Evolutionary conservation across 2,113 vertebrate genomes (phyloP).

Genomic region (Phaethornis superciliosus): DNA sequence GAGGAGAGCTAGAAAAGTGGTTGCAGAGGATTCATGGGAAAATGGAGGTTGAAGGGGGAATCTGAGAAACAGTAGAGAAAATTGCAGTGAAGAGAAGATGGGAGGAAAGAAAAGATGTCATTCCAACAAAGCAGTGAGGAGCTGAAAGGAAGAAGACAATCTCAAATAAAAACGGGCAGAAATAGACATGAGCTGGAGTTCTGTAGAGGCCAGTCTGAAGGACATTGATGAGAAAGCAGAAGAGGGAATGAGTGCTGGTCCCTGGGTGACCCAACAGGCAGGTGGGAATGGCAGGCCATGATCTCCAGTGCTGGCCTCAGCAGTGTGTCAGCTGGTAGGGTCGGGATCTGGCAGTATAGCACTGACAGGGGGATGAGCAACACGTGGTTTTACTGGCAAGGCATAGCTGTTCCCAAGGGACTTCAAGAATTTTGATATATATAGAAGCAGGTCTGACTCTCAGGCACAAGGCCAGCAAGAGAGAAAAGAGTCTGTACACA

Average conservation of each 20-base stretch:
- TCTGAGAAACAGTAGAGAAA: neutral
- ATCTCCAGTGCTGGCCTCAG: neutral
- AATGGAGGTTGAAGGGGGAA: neutral
- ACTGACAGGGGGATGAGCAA: neutral
- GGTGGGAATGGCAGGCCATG: neutral
- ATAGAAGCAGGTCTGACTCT: conserved; percentile 60
- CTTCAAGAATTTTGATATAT: conserved; percentile 43
- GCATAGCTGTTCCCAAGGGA: conserved; percentile 36
- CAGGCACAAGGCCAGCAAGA: conserved; percentile 43
- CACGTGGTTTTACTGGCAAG: conserved; percentile 47
- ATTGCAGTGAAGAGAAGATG: neutral
- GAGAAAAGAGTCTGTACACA: conserved; percentile 12
- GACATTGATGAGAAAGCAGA: neutral
- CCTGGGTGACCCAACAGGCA: neutral
- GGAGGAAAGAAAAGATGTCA: neutral
- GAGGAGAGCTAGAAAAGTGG: neutral
- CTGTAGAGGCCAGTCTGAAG: neutral
- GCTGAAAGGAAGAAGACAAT: neutral
- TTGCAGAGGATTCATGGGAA: neutral
- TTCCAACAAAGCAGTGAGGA: neutral
- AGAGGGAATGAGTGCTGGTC: neutral
- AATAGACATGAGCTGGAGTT: neutral
- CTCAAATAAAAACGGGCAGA: neutral
- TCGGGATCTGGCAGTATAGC: neutral
- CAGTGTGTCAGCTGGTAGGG: conserved; percentile 4